Evolutionary conservation across 2,797 vertebrate genomes (phyloP).

Genomic region (Danio tinwini): DNA sequence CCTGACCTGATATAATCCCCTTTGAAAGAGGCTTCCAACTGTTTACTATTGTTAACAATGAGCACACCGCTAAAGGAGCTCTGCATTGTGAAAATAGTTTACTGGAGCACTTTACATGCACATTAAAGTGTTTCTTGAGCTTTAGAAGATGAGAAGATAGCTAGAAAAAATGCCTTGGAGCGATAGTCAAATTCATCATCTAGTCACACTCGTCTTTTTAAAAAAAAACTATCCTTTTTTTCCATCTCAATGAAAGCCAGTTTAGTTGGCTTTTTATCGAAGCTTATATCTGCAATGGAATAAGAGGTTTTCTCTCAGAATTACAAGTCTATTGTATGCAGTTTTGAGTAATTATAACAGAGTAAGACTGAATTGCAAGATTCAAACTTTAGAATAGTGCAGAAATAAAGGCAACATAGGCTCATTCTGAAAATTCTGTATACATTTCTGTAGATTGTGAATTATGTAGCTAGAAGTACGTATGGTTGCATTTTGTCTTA

Average conservation of each 20-base stretch:
- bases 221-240: background rate
- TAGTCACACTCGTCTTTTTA: background rate
- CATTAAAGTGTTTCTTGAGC: conserved; percentile 73
- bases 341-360: too few species aligned
- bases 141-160: conserved; percentile 66
- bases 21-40: conserved; percentile 84
- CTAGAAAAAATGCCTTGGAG: background rate
- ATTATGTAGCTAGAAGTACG: too few species aligned
- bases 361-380: too few species aligned
- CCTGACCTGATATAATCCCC: conserved; percentile 86
- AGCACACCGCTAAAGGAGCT: conserved; percentile 67
- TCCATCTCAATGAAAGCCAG: background rate
- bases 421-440: too few species aligned
- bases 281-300: too few species aligned
- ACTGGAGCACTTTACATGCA: conserved; percentile 76
- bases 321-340: too few species aligned
- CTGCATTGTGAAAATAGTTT: conserved; percentile 71
- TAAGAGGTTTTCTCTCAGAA: too few species aligned
- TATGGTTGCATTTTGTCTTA: too few species aligned
- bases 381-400: too few species aligned
- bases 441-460: too few species aligned
- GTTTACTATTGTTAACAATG: conserved; percentile 81
- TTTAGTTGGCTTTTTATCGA: background rate
- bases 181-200: conserved; percentile 53
- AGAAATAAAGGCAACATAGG: too few species aligned